Evolutionary conservation across 1,140 invertebrate genomes (phyloP).

Genomic region (Cotesia typhae): DNA sequence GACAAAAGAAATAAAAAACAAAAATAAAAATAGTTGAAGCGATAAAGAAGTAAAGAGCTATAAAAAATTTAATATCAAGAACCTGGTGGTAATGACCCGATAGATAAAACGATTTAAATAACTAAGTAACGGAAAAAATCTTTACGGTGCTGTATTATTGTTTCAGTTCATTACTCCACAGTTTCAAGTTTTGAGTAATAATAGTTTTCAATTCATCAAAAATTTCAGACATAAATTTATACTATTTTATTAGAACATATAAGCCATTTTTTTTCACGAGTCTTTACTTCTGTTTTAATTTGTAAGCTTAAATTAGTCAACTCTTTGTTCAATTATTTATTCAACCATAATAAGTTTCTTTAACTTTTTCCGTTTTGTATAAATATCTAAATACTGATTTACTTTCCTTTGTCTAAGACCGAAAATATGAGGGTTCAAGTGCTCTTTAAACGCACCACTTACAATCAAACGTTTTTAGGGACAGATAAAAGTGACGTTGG

Average conservation of each 20-base stretch:
- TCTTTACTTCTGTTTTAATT: too few species aligned
- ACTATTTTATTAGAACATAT: too few species aligned
- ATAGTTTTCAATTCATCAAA: too few species aligned
- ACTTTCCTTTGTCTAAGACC: conserved; percentile 8
- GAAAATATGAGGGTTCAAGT: conserved; percentile 15
- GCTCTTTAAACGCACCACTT: conserved; percentile 7
- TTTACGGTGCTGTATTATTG: too few species aligned
- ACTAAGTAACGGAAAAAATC: not conserved
- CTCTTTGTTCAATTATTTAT: too few species aligned
- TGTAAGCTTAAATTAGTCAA: too few species aligned
- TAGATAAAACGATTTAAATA: conserved; percentile 37
- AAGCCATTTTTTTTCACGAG: too few species aligned
- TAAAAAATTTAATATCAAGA: conserved; percentile 47
- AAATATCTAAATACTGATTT: not conserved
- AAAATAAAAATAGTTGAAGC: conserved; percentile 8
- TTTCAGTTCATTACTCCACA: too few species aligned
- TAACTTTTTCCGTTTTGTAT: not conserved
- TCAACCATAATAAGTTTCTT: not conserved
- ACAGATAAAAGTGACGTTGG: not conserved
- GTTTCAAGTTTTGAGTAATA: too few species aligned
- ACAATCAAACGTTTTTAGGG: conserved; percentile 19
- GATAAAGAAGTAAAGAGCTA: conserved; percentile 26
- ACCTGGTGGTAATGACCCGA: conserved; percentile 35
- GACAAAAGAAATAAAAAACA: conserved; percentile 44
- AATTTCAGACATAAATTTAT: too few species aligned